phyloP scores from a whole-genome alignment of 2,113 vertebrate species.

The Euleptes europaea region DNA sequence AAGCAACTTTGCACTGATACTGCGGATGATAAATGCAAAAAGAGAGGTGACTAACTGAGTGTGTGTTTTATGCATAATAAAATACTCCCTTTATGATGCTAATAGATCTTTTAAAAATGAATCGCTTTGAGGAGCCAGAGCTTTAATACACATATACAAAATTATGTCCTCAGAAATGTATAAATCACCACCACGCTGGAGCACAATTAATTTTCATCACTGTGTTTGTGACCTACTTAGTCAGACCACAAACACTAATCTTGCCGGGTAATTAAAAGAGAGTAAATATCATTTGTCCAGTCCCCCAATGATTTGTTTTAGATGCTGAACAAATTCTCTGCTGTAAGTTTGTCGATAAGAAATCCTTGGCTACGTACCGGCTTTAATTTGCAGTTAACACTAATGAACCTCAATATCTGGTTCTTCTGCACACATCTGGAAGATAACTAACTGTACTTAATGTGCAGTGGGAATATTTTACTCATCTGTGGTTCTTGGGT shows the following conservation, averaged over 20 bases:
- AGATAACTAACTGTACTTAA: slow-evolving; percentile 40
- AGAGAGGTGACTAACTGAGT: slow-evolving; percentile 29
- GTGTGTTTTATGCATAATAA: slow-evolving; percentile 41
- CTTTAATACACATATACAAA: slow-evolving; percentile 52
- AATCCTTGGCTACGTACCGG: slow-evolving; percentile 46
- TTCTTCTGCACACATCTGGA: slow-evolving; percentile 43
- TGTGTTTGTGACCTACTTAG: slow-evolving; percentile 68
- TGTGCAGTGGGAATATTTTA: slow-evolving; percentile 40
- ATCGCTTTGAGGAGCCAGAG: slow-evolving; percentile 56
- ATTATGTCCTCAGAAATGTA: slow-evolving; percentile 56
- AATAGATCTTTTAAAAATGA: slow-evolving; percentile 54
- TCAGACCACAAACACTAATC: slow-evolving; percentile 67
- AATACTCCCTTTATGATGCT: slow-evolving; percentile 42
- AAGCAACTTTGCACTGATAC: slow-evolving; percentile 18
- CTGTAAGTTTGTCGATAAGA: slow-evolving; percentile 59
- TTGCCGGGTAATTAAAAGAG: slow-evolving; percentile 72
- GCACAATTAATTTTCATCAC: slow-evolving; percentile 66
- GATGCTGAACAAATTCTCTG: slow-evolving; percentile 56
- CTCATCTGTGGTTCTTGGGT: background rate
- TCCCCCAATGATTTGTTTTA: slow-evolving; percentile 59
- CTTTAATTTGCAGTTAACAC: slow-evolving; percentile 42
- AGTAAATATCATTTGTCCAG: slow-evolving; percentile 74
- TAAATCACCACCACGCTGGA: slow-evolving; percentile 47
- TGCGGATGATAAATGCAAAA: slow-evolving; percentile 27
- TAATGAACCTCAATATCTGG: slow-evolving; percentile 50